These are phyloP conservation scores for Pseudomyrmex gracilis DNA, from an alignment of 1,140 invertebrate genomes.

Conservation along the genomic window DNA sequence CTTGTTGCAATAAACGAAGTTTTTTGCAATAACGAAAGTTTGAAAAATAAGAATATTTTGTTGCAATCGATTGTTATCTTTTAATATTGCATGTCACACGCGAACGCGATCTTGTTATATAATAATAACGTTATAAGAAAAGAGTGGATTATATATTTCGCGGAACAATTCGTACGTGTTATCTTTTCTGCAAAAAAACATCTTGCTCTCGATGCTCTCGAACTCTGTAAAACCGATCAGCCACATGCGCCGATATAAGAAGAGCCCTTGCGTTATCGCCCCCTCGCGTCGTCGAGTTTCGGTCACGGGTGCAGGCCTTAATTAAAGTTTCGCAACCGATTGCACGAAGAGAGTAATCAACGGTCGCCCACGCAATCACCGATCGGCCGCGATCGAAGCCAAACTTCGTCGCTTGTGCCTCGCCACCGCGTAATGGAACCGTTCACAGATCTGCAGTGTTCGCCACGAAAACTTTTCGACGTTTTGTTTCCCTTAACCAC, in stretches of 20 bases:
- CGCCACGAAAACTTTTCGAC: constrained; percentile 31
- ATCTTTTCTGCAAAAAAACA: constrained; percentile 1
- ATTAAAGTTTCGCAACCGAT: constrained; percentile 78
- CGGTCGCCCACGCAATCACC: constrained; percentile 71
- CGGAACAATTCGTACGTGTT: constrained; percentile 45
- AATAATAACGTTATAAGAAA: constrained; percentile 16
- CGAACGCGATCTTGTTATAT: neutral
- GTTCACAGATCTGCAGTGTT: constrained; percentile 38
- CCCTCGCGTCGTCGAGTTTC: constrained; percentile 54
- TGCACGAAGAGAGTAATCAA: constrained; percentile 72
- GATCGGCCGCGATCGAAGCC: constrained; percentile 70
- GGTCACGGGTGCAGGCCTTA: constrained; percentile 73
- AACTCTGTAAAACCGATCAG: constrained; percentile 4
- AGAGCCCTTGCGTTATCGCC: constrained; percentile 60
- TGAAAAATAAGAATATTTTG: neutral
- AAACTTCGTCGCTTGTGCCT: constrained; percentile 67
- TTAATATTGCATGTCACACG: neutral
- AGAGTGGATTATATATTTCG: constrained; percentile 10
- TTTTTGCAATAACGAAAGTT: neutral
- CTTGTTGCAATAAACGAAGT: neutral
- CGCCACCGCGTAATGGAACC: constrained; percentile 62
- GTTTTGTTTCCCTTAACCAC: constrained; percentile 33
- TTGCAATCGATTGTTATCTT: neutral
- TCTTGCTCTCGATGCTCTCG: constrained; percentile 1
- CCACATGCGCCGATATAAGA: constrained; percentile 40